Base-by-base conservation (phyloP, 2,113 vertebrate genomes). In the Fregetta grallaria region DNA sequence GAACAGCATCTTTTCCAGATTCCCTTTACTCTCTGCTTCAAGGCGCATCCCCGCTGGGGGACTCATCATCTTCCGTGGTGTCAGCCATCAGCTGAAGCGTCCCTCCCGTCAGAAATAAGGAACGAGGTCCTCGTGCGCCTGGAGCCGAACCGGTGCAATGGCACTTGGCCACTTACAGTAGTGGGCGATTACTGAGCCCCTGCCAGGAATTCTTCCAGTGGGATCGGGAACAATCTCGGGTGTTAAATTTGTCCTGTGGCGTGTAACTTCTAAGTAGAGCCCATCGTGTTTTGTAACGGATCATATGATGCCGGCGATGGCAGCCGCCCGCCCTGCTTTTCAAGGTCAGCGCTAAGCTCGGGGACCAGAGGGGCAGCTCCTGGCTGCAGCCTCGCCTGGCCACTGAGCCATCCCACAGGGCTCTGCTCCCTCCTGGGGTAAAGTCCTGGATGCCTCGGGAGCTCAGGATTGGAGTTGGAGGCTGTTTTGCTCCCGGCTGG, bases 191-290 rank as follows among this genome's bases (percentile, higher is more conserved):
- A 21, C 77, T 94, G 95, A 95, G 80, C 71, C 62, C 77, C 58
- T 95, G 96, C 95, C 94, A 94, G 92, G 73, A 97, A 97, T 97
- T 97, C 92, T 68, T 95, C 13, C 83, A 82, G 89, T 94, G 86
- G 92, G 92, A 92, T 96, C 0, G 49, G 86, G 96, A 95, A 47
- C 0, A 4, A 86, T 95, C 83, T 81, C 15, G 84, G 86, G 86
- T 96, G 86, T 92, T 95, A 97, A 95, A 95, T 96, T 97, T 82
- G 83, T 97, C 92, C 92, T 55, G 71, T 11, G 3, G 63, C 1
- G 66, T 86, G 78, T 86, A 82, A 93, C 71, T 96, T 93, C 95
- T 59, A 26, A 94, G 96, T 80, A 93, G 74, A 90, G 78, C 82
- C 88, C 1, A 0, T 80, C 3, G 26, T 82, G 78, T 93, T 93